These are phyloP conservation scores for Argentina silus DNA, from an alignment of 2,797 vertebrate species.

Conservation along the genomic window DNA sequence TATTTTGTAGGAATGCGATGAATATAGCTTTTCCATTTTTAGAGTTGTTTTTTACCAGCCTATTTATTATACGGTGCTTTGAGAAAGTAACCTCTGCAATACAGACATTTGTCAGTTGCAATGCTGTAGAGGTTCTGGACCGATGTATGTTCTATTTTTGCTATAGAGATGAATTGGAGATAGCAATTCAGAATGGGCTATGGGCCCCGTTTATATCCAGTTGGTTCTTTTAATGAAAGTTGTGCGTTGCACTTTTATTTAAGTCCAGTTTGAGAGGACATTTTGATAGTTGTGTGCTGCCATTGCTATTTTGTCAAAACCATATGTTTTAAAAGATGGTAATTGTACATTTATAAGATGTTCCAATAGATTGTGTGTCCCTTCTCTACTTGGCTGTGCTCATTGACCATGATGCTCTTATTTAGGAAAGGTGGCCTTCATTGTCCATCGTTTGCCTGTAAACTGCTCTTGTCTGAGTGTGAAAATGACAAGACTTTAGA, in stretches of 20 bases:
- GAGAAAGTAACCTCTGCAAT: conserved; percentile 52
- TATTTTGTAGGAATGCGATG: conserved; percentile 45
- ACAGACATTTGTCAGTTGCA: conserved; percentile 41
- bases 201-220: conserved; percentile 38
- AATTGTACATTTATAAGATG: conserved; percentile 13
- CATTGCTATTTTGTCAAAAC: conserved; percentile 13
- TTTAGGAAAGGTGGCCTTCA: conserved; percentile 11
- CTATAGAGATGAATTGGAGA: conserved; percentile 52
- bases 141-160: conserved; percentile 54
- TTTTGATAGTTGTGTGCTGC: conserved; percentile 21
- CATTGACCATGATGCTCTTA: conserved; percentile 14
- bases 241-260: conserved; percentile 21
- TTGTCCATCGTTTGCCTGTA: conserved; percentile 3
- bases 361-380: neutral
- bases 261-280: conserved; percentile 25
- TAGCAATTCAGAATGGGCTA: conserved; percentile 43
- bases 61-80: conserved; percentile 72
- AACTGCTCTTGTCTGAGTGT: neutral
- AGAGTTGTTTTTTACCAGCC: conserved; percentile 50
- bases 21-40: conserved; percentile 45
- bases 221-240: conserved; percentile 24
- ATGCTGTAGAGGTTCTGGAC: conserved; percentile 20
- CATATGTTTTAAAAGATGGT: neutral
- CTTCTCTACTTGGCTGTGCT: neutral
- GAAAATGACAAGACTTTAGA: neutral